Evolutionary conservation across 1,140 invertebrate genomes (phyloP).

Genomic region (Pissodes strobi): DNA sequence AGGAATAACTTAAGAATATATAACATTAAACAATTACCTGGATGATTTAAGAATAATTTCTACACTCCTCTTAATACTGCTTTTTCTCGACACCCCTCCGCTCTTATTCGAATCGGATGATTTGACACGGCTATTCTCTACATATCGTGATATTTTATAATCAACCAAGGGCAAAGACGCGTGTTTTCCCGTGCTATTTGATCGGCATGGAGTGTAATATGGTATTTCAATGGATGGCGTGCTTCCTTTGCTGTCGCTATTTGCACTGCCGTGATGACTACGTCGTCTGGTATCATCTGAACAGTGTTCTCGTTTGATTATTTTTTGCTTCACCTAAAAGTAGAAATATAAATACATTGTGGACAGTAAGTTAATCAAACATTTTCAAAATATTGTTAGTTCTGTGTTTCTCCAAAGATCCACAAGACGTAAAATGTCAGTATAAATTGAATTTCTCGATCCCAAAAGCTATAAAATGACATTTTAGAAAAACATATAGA

Average conservation of each 20-base stretch:
- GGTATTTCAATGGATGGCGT: constrained; percentile 15
- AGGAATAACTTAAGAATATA: too few relatives aligned
- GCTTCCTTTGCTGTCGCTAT: background rate
- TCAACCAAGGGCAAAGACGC: constrained; percentile 4
- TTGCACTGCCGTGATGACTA: background rate
- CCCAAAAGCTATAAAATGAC: too few relatives aligned
- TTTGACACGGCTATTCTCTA: background rate
- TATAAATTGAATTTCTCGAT: too few relatives aligned
- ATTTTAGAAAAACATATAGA: too few relatives aligned
- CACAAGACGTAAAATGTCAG: too few relatives aligned
- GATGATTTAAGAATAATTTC: constrained; percentile 12
- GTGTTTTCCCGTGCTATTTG: background rate
- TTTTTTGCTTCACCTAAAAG: background rate
- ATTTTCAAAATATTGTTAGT: too few relatives aligned
- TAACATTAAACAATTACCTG: too few relatives aligned
- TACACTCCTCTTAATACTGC: background rate
- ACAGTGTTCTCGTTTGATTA: background rate
- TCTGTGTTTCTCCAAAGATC: too few relatives aligned
- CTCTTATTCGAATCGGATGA: background rate
- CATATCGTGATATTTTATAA: background rate
- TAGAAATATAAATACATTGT: too few relatives aligned
- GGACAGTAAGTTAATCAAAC: too few relatives aligned
- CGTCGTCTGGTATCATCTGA: background rate
- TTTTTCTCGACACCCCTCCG: background rate
- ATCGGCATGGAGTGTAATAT: background rate